Conservation (phyloP, 1,140 invertebrate species). For the Cherax destructor region DNA sequence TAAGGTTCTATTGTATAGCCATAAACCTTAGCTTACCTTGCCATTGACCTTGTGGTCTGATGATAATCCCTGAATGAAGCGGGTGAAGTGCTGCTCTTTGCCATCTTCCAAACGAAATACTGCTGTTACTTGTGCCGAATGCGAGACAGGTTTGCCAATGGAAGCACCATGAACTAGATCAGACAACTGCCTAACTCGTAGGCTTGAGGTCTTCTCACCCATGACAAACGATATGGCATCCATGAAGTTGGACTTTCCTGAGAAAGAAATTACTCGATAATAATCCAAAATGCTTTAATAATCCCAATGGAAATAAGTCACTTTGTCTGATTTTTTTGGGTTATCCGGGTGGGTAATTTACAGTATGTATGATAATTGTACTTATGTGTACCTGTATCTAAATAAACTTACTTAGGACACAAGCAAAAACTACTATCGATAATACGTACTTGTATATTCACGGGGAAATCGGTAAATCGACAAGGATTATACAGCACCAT, state of each 20-base stretch:
- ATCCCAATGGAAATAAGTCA: no score
- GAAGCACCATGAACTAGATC: slow-evolving; percentile 99
- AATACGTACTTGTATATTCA: no score
- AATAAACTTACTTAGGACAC: no score
- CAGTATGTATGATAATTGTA: no score
- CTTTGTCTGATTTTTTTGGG: no score
- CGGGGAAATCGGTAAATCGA: no score
- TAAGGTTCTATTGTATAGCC: no score
- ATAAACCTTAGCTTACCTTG: slow-evolving; percentile 75
- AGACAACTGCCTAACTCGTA: slow-evolving; percentile 95
- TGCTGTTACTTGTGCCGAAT: slow-evolving; percentile 92
- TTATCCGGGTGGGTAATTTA: no score
- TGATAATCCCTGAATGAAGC: slow-evolving; percentile 92
- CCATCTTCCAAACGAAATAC: slow-evolving; percentile 91
- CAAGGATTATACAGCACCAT: no score
- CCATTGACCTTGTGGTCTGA: slow-evolving; percentile 97
- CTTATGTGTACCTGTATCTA: no score
- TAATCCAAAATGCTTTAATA: no score
- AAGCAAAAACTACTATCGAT: no score
- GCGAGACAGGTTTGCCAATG: slow-evolving; percentile 92
- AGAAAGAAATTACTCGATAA: neutral
- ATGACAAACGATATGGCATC: slow-evolving; percentile 99
- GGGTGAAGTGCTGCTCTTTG: slow-evolving; percentile 90
- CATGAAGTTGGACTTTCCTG: slow-evolving; percentile 99
- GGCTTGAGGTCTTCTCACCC: slow-evolving; percentile 96